Percentiles rank a stretch among this genome's conserved stretches.
These are phyloP conservation scores for Aspidiotus rigidus DNA, from an alignment of 2,888 invertebrate species.

Conservation along the genomic window DNA sequence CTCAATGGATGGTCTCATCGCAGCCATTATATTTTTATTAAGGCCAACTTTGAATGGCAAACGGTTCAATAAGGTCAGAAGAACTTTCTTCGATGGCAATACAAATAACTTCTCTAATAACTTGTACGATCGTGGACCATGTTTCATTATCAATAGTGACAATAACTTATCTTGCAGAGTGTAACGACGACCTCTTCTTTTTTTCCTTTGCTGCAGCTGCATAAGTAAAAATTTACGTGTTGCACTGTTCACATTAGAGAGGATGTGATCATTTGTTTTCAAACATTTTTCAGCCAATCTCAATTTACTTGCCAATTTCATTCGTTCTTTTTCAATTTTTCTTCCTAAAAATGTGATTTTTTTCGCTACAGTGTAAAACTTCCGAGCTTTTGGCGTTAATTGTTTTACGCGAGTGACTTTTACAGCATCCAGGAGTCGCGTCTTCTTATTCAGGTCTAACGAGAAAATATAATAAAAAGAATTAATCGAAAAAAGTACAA, in stretches of 20 bases:
- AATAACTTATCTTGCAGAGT: constrained; percentile 19
- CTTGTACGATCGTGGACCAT: constrained; percentile 8
- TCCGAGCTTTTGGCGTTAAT: not conserved
- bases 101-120: constrained; percentile 7
- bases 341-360: not conserved
- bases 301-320: not conserved
- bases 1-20: not conserved
- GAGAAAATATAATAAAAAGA: not conserved
- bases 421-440: not conserved
- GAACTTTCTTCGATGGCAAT: constrained; percentile 3
- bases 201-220: constrained; percentile 3
- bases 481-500: too few relatives aligned
- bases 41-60: constrained; percentile 9
- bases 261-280: not conserved
- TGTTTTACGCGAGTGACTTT: not conserved
- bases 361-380: not conserved
- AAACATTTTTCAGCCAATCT: not conserved
- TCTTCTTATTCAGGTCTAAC: not conserved
- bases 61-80: constrained; percentile 8
- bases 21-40: constrained; percentile 1
- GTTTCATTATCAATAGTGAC: constrained; percentile 5
- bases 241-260: not conserved
- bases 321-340: not conserved
- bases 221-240: not conserved
- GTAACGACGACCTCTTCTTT: constrained; percentile 12